phyloP scores from a whole-genome alignment of 2,888 invertebrate species.

The Caenorhabditis macrosperma region DNA sequence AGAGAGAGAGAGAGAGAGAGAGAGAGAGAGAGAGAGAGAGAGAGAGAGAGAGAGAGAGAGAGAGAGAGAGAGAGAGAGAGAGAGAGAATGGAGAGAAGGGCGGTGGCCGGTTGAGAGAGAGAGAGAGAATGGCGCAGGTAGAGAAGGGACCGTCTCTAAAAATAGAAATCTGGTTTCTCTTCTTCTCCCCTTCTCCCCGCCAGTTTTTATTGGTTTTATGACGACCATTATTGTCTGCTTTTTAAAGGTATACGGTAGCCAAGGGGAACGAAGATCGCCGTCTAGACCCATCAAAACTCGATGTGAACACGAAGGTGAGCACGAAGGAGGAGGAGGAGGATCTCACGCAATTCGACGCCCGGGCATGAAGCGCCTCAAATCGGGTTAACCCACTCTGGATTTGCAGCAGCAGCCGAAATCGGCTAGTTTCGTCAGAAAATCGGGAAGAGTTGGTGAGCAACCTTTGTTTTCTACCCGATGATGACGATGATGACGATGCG shows the following conservation, averaged over 20 bases:
- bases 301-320: neutral
- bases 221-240: constrained; percentile 44
- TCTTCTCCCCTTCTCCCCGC: no score
- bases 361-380: constrained; percentile 8
- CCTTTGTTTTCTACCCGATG: neutral
- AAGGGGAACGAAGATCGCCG: constrained; percentile 9
- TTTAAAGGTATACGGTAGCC: constrained; percentile 22
- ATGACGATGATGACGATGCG: neutral
- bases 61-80: neutral
- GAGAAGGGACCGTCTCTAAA: constrained; percentile 33
- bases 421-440: constrained; percentile 11
- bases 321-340: neutral
- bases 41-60: neutral
- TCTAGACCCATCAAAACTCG: constrained; percentile 29
- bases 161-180: constrained; percentile 51
- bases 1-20: constrained; percentile 6
- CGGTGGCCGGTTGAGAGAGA: neutral
- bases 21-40: neutral
- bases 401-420: neutral
- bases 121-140: constrained; percentile 6
- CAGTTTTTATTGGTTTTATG: constrained; percentile 50
- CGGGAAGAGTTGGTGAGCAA: neutral
- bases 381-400: constrained; percentile 45
- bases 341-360: constrained; percentile 20
- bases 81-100: no score